These are phyloP conservation scores for Agrotis ipsilon DNA, from an alignment of 2,888 invertebrate genomes.

Conservation along the genomic window DNA sequence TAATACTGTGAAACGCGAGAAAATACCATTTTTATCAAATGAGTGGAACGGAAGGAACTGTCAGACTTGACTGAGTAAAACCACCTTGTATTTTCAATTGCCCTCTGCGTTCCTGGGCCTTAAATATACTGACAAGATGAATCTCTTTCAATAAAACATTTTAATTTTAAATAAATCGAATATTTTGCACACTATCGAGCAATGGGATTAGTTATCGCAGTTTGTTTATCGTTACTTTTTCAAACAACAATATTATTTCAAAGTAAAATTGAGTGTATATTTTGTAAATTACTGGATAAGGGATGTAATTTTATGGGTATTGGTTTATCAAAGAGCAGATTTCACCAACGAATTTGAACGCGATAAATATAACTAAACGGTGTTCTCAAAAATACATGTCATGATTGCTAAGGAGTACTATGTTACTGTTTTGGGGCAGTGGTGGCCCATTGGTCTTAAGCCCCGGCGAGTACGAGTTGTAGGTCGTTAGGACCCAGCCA, in stretches of 20 bases:
- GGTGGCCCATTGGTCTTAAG: too few species aligned
- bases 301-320: conserved; percentile 10
- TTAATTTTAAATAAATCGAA: too few species aligned
- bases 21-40: background rate
- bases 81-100: too few species aligned
- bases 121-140: too few species aligned
- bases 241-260: background rate
- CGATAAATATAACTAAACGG: background rate
- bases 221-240: background rate
- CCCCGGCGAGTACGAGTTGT: too few species aligned
- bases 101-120: too few species aligned
- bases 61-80: too few species aligned
- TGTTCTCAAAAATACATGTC: background rate
- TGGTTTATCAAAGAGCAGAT: background rate
- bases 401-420: too few species aligned
- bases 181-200: background rate
- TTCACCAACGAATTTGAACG: background rate
- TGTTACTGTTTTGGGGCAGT: too few species aligned
- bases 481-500: too few species aligned
- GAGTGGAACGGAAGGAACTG: too few species aligned
- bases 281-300: conserved; percentile 37
- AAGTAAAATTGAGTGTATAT: conserved; percentile 16
- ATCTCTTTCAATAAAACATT: too few species aligned
- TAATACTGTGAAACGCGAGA: conserved; percentile 54
- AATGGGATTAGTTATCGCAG: conserved; percentile 3